Base-by-base conservation (phyloP, 2,113 vertebrate genomes). In the Gallinago paraguaiae region DNA sequence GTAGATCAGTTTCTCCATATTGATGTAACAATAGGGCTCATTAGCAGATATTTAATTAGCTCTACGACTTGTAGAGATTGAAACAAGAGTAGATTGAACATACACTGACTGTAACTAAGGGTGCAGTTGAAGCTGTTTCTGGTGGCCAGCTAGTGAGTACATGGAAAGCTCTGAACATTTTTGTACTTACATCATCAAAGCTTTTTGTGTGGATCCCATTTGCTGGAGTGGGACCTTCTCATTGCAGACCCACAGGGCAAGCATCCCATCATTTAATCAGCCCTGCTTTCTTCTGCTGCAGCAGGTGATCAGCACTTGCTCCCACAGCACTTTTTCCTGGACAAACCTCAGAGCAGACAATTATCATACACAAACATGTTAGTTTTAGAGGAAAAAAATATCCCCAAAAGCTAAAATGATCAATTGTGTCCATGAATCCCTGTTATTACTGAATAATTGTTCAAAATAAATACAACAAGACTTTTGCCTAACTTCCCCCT, bases 1-100 rank as follows among this genome's bases (percentile, higher is more conserved):
- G 23, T 70, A 91, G 37, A 74, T 96, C 74, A 89, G 12, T 82
- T 95, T 96, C 54, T 92, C 67, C 93, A 56, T 68, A 72, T n/a
- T 93, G 88, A 94, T 77, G 41, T 77, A 74, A 90, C 17, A n/a
- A 74, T 43, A 87, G 46, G 86, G 51, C 81, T 95, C 68, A 48
- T 96, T 64, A 94, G 65, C 74, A 72, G 84, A 17, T 74, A 74
- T 48, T 93, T 94, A 93, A 65, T 65, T 76, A 11, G 50, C 85
- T 95, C 57, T 88, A 25, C 5, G 5, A 25, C 12, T 81, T 95
- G 86, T 84, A 93, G 70, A 92, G 67, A 77, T 41, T 86, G 57
- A 33, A 72, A 28, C 35, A 60, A 67, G 37, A 68, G 54, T 15
- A 53, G 16, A 43, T 76, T 41, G 57, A 78, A 27, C 12, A 17